These are phyloP conservation scores for Chouioia cunea DNA, from an alignment of 2,888 invertebrate genomes.

Conservation along the genomic window DNA sequence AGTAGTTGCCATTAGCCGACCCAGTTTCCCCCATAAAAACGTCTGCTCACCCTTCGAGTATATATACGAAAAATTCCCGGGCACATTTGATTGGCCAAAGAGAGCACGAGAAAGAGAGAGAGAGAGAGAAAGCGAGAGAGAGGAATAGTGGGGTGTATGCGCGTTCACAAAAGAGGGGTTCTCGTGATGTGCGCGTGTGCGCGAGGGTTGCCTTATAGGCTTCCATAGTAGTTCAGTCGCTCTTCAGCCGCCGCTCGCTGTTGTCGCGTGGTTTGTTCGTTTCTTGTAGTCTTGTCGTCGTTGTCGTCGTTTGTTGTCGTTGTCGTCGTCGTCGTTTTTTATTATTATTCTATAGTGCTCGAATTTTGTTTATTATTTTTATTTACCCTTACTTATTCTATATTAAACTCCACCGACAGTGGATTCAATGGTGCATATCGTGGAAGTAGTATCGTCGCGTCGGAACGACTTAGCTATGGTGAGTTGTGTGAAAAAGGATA, in stretches of 20 bases:
- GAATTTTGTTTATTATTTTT: neutral
- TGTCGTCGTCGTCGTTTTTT: slow-evolving; percentile 40
- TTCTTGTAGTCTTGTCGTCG: too few species aligned
- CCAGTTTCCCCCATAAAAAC: slow-evolving; percentile 51
- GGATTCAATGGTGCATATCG: slow-evolving; percentile 66
- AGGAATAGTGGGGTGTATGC: slow-evolving; percentile 2
- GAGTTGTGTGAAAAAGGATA: too few species aligned
- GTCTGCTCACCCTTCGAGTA: slow-evolving; percentile 37
- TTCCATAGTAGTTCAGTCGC: too few species aligned
- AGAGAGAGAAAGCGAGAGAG: slow-evolving; percentile 44
- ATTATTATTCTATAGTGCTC: neutral
- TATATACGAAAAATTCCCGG: slow-evolving; percentile 48
- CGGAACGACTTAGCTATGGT: slow-evolving; percentile 68
- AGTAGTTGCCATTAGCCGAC: slow-evolving; percentile 50
- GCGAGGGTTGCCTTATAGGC: too few species aligned
- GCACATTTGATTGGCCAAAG: slow-evolving; percentile 63
- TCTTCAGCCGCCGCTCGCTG: slow-evolving; percentile 39
- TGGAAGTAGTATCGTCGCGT: slow-evolving; percentile 67
- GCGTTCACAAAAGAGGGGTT: too few species aligned
- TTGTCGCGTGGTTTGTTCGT: too few species aligned
- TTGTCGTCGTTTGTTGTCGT: too few species aligned
- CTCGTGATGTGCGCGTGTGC: too few species aligned
- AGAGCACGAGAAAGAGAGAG: slow-evolving; percentile 49
- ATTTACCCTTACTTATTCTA: neutral
- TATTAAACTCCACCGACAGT: slow-evolving; percentile 48